phyloP scores from a whole-genome alignment of 1,140 invertebrate species.

The Caenorhabditis inopinata region DNA sequence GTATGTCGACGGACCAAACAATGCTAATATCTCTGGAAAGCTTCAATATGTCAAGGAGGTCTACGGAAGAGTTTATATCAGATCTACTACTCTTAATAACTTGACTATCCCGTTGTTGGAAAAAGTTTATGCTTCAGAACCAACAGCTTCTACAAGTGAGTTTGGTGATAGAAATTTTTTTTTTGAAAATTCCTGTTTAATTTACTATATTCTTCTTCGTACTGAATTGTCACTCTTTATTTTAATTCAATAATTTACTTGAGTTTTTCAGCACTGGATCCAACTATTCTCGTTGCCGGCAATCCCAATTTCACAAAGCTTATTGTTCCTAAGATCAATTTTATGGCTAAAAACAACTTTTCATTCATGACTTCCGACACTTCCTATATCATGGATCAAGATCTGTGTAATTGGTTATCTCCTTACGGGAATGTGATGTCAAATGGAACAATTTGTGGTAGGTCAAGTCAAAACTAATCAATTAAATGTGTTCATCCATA shows the following conservation, averaged over 20 bases:
- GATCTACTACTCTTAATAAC: not conserved
- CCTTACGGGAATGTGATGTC: not conserved
- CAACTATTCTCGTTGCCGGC: not conserved
- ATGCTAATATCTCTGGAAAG: not conserved
- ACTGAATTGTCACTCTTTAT: no score
- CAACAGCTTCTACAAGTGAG: not conserved
- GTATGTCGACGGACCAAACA: not conserved
- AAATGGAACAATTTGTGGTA: constrained; percentile 15
- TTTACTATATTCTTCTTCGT: no score
- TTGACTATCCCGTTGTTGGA: not conserved
- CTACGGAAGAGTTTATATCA: not conserved
- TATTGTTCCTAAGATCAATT: not conserved
- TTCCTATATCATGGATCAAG: constrained; percentile 12
- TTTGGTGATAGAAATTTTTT: no score
- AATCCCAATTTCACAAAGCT: constrained; percentile 9
- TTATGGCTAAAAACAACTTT: not conserved
- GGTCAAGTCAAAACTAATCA: constrained; percentile 6
- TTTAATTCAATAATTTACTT: no score
- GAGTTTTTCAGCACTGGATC: constrained; percentile 1
- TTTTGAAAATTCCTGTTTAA: no score
- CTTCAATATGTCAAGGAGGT: constrained; percentile 14
- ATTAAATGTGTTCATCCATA: not conserved
- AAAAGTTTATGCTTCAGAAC: not conserved
- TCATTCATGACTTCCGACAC: not conserved
- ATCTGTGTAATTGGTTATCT: constrained; percentile 10